These are phyloP conservation scores for Drosophila monieri DNA, from an alignment of 2,888 invertebrate genomes.

Conservation along the genomic window DNA sequence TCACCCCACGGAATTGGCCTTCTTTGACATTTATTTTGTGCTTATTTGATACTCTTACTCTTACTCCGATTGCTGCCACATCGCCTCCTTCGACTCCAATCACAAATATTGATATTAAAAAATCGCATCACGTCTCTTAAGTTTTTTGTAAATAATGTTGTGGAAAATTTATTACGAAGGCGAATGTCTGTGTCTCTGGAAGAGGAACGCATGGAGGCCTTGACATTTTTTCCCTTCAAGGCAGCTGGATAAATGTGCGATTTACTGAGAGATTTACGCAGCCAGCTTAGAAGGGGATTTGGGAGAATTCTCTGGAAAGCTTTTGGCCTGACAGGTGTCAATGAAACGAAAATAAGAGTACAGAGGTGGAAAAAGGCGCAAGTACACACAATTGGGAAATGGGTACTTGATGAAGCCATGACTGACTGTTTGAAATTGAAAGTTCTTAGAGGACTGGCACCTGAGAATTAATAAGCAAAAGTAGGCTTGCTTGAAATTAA, in stretches of 20 bases:
- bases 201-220: background rate
- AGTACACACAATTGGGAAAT: background rate
- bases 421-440: background rate
- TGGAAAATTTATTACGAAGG: conserved; percentile 69
- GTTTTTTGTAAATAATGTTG: conserved; percentile 79
- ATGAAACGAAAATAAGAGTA: conserved; percentile 12
- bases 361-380: background rate
- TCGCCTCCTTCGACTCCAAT: conserved; percentile 25
- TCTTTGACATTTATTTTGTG: conserved; percentile 76
- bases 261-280: conserved; percentile 51
- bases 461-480: background rate
- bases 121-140: conserved; percentile 79
- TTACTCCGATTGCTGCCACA: background rate
- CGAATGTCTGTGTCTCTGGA: conserved; percentile 33
- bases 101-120: conserved; percentile 77
- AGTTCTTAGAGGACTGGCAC: background rate
- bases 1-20: conserved; percentile 57
- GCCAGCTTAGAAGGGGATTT: conserved; percentile 25
- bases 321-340: conserved; percentile 43
- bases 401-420: conserved; percentile 7
- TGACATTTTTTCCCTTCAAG: conserved; percentile 27
- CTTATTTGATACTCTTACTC: conserved; percentile 69
- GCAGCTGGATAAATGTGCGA: conserved; percentile 66
- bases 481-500: background rate
- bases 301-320: conserved; percentile 16